Evolutionary conservation across 2,797 vertebrate species (phyloP).

Genomic region (Dendrocincla fuliginosa): DNA sequence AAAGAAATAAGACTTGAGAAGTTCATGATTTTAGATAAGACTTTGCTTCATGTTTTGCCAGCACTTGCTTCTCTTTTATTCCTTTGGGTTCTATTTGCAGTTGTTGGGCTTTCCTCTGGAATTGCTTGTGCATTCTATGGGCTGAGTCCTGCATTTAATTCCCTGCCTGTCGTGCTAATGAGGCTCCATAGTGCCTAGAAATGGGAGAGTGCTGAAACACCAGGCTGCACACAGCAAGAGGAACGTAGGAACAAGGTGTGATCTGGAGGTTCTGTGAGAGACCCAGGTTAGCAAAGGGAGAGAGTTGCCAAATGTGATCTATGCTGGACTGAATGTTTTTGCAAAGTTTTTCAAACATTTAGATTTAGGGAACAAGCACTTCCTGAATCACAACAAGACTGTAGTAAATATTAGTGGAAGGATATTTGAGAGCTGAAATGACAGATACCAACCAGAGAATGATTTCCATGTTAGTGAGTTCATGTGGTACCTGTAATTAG

Average conservation of each 20-base stretch:
- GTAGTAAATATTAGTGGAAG: background rate
- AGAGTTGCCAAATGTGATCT: background rate
- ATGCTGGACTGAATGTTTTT: background rate
- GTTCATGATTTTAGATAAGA: background rate
- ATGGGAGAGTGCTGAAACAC: background rate
- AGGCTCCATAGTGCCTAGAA: background rate
- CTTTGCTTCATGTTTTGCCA: background rate
- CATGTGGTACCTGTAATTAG: background rate
- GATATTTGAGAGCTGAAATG: background rate
- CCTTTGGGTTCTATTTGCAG: background rate
- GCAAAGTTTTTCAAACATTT: background rate
- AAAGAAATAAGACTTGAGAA: background rate
- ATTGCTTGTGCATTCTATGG: background rate
- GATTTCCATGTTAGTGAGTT: background rate
- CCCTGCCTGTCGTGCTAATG: background rate
- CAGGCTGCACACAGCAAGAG: background rate
- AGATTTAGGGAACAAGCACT: background rate
- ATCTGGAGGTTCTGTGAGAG: background rate
- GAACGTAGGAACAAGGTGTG: background rate
- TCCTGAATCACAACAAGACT: background rate
- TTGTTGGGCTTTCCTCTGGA: background rate
- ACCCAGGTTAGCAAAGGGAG: background rate
- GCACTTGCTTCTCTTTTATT: background rate
- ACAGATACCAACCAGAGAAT: background rate
- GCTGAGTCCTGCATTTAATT: background rate